Percentiles rank a stretch among this genome's conserved stretches.
phyloP scores from a whole-genome alignment of 2,797 vertebrate genomes.

The Coregonus ussuriensis region DNA sequence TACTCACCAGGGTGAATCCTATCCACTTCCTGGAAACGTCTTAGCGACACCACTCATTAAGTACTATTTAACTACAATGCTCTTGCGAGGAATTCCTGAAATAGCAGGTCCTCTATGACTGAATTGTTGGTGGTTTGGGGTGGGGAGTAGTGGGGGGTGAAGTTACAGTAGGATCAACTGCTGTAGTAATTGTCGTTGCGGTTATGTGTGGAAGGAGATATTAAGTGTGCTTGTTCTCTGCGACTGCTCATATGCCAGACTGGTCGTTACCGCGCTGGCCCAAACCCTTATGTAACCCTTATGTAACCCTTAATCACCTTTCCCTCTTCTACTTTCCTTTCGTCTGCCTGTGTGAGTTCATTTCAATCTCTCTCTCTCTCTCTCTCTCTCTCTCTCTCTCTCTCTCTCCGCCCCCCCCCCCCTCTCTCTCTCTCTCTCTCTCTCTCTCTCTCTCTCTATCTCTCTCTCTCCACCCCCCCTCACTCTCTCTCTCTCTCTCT shows the following conservation, averaged over 20 bases:
- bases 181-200: not conserved
- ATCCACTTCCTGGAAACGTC: not conserved
- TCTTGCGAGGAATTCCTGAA: constrained; percentile 7
- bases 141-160: not conserved
- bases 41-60: not conserved
- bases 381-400: not conserved
- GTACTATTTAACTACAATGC: not conserved
- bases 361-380: not conserved
- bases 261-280: not conserved
- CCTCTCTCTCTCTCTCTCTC: no score
- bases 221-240: not conserved
- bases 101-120: not conserved
- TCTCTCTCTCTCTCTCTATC: no score
- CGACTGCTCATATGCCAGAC: no score
- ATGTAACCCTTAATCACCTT: constrained; percentile 10
- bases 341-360: not conserved
- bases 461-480: no score
- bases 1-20: not conserved
- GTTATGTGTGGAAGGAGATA: not conserved
- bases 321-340: not conserved
- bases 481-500: no score
- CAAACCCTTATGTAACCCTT: not conserved
- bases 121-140: not conserved
- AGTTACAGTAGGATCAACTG: not conserved
- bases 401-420: not conserved